These are phyloP conservation scores for Marmota flaviventris DNA, from an alignment of 2,113 vertebrate species.

Conservation along the genomic window DNA sequence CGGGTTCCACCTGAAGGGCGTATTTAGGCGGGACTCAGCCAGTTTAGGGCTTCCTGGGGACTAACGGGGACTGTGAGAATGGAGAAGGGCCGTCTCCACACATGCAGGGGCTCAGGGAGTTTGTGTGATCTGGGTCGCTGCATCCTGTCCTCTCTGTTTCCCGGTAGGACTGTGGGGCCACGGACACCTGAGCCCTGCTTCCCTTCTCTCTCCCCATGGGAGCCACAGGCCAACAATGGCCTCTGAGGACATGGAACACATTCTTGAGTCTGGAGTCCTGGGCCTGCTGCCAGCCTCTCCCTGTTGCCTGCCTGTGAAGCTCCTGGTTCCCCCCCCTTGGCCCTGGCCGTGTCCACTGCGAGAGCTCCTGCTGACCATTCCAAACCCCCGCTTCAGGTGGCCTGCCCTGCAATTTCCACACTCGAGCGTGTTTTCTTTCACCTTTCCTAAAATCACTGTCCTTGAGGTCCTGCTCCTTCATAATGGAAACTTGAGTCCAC, in stretches of 20 bases:
- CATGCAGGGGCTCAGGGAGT: too few species aligned
- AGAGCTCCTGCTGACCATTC: background rate
- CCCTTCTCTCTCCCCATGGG: background rate
- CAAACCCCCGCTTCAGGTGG: background rate
- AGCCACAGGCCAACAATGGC: background rate
- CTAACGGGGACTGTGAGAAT: background rate
- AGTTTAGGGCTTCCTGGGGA: background rate
- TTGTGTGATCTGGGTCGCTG: too few species aligned
- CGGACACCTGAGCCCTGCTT: background rate
- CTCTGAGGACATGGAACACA: background rate
- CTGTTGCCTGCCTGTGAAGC: background rate
- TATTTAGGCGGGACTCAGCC: background rate
- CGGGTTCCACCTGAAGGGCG: fast-evolving
- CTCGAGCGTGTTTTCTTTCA: background rate
- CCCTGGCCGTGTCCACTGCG: background rate
- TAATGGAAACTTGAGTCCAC: background rate
- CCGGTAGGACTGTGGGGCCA: background rate
- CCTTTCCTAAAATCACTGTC: background rate
- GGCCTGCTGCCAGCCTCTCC: background rate
- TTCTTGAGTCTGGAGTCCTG: background rate
- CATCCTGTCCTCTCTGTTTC: background rate
- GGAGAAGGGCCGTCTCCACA: background rate
- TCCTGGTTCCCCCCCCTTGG: background rate
- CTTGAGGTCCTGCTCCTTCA: background rate
- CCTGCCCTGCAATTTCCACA: background rate